Base-by-base conservation (phyloP, 2,888 invertebrate species). In the Drosophila recens region DNA sequence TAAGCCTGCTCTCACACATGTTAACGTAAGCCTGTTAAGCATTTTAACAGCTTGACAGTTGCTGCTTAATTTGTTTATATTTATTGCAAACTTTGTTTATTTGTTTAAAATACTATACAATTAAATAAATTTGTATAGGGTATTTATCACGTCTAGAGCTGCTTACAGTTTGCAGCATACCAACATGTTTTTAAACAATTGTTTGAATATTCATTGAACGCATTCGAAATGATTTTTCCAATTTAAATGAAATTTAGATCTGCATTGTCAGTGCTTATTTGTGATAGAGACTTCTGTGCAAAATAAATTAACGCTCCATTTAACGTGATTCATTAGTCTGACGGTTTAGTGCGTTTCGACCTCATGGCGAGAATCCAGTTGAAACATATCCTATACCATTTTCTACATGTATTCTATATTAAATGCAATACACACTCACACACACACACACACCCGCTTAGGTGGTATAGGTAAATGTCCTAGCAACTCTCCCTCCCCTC, bases 261-360 rank as follows among this genome's bases (percentile, higher is more conserved):
- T 13, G 30, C 54, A 42, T 13, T 33, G 42, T 54, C 42, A 54
- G 40, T 17, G 30, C 42, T 43, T 53, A 40, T 15, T 11, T 11
- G 53, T 11, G 15, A 11, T 23, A 17, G 11, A 15, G 27, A 27
- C 10, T 52, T 13, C 52, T 57, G 59, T 58, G 58, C 42, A 17
- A 53, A 53, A 73, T 59, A 75, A 54, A 72, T 72, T 46, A 54
- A 40, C 72, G 63, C 52, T 54, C 72, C 77, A 73, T 73, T 73
- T 63, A 76, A 57, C 63, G 63, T 48, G 33, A 52, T 63, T 46
- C 45, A 63, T 52, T 36, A 46, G 6, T 17, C 38, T 13, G 13
- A 13, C 40, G 40, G 15, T 15, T 42, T 42, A 34, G 34, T 13
- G 33, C 48, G 30, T 15, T 46, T 10, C 51, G 36, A 51, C 10